These are phyloP conservation scores for Gadus macrocephalus DNA, from an alignment of 2,113 vertebrate genomes.

Conservation along the genomic window DNA sequence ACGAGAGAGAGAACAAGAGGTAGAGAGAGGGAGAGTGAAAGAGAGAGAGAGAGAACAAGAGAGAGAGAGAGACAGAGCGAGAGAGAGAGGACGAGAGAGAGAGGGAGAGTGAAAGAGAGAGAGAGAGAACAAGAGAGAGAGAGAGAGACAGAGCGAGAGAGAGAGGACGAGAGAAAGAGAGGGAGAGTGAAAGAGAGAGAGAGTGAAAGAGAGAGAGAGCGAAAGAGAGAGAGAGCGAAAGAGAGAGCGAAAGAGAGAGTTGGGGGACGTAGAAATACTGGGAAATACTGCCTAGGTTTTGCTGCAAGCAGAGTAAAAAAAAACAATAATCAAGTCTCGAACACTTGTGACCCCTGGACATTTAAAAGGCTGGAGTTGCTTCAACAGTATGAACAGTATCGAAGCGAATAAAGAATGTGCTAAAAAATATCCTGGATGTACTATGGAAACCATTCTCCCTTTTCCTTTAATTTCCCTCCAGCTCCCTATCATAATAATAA, in stretches of 20 bases:
- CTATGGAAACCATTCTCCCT: too few relatives aligned
- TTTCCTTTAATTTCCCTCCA: too few relatives aligned
- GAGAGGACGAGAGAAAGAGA: background rate
- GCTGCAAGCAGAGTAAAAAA: too few relatives aligned
- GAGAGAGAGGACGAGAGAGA: background rate
- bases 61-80: background rate
- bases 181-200: background rate
- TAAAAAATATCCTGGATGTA: too few relatives aligned
- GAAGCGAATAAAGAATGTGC: too few relatives aligned
- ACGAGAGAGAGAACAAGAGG: background rate
- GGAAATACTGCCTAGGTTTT: too few relatives aligned
- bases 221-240: background rate
- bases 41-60: background rate
- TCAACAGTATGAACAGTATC: too few relatives aligned
- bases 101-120: background rate
- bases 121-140: constrained; percentile 8
- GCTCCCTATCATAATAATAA: too few relatives aligned
- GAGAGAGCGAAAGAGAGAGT: constrained; percentile 5
- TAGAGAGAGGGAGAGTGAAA: constrained; percentile 7
- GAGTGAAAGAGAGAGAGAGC: background rate
- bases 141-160: constrained; percentile 1
- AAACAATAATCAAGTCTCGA: too few relatives aligned
- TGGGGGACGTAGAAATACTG: background rate
- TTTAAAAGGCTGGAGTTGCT: too few relatives aligned
- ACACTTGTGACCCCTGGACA: too few relatives aligned